Base-by-base conservation (phyloP, 2,113 vertebrate species). In the Pipa parva region DNA sequence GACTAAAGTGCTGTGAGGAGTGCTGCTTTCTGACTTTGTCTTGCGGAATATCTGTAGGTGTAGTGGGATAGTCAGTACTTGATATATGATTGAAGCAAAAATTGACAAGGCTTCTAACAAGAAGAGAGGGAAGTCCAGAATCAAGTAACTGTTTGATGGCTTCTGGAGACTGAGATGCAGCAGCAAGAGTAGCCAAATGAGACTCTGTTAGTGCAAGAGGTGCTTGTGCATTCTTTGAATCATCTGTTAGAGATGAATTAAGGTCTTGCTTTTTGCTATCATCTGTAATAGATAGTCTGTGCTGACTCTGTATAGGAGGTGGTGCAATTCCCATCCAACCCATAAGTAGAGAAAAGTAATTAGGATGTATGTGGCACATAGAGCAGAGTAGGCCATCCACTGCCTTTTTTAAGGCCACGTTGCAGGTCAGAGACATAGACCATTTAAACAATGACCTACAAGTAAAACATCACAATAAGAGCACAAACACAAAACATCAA, bases 301-400 rank as follows among this genome's bases (percentile, higher is more conserved):
- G 92, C 68, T 94, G 93, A 75, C 89, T 89, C 33, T 93, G 92
- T 78, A 92, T 59, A 74, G 95, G 92, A 29, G 83, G 83, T 4
- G 93, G 87, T 11, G 86, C 89, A 42, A 99, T 91, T 28, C 93
- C 94, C 94, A 99, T 97, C 96, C 95, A 98, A 67, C 93, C 95
- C 96, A 98, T 97, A 11, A 99, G 92, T 48, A 97, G 83, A 26
- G 95, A 94, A 86, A 99, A 99, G 76, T 97, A 98, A 77, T 84
- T 93, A 15, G 97, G 97, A 74, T 99, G 96, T 75, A 99, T 92
- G 81, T 98, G 93, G 75, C 97, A 98, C 91, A 98, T 95, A 5
- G 97, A 95, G 74, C 96, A 99, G 64, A 99, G 91, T 48, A 99
- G 86, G 80, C 97, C 97, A 78, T 99, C 97, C 74, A 99, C 96